Percentiles rank a stretch among this genome's conserved stretches.
These are phyloP conservation scores for Tetramorium simillimum DNA, from an alignment of 1,140 invertebrate species.

Conservation along the genomic window DNA sequence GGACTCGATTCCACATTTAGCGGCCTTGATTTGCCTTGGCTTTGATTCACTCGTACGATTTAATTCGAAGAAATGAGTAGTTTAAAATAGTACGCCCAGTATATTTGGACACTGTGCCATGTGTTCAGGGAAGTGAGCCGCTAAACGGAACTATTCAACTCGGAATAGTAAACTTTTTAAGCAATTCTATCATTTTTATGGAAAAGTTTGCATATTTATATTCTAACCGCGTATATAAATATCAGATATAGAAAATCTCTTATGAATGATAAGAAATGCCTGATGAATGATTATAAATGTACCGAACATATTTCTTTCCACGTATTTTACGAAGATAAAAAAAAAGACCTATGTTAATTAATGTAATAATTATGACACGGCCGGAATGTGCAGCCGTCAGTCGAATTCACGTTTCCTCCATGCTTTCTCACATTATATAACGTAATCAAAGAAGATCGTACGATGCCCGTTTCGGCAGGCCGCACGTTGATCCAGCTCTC, in stretches of 20 bases:
- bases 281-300: not conserved
- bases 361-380: slow-evolving; percentile 38
- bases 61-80: slow-evolving; percentile 58
- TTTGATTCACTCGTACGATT: slow-evolving; percentile 52
- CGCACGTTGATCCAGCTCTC: slow-evolving; percentile 47
- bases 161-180: not conserved
- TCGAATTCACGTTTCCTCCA: slow-evolving; percentile 32
- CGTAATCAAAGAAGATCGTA: slow-evolving; percentile 55
- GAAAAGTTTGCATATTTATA: not conserved
- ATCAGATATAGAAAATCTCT: not conserved
- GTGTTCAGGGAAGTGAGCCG: slow-evolving; percentile 14
- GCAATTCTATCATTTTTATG: not conserved
- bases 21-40: slow-evolving; percentile 52
- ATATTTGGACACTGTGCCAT: slow-evolving; percentile 48
- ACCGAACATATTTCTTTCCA: not conserved
- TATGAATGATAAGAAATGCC: not conserved
- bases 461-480: slow-evolving; percentile 42
- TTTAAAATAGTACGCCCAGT: slow-evolving; percentile 48
- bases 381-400: slow-evolving; percentile 37
- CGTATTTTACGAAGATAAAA: slow-evolving; percentile 1
- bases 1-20: slow-evolving; percentile 30
- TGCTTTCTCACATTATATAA: slow-evolving; percentile 52
- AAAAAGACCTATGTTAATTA: slow-evolving; percentile 18
- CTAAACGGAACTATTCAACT: slow-evolving; percentile 3
- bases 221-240: not conserved